These are phyloP conservation scores for Cyclophora punctaria DNA, from an alignment of 2,888 invertebrate genomes.

Conservation along the genomic window DNA sequence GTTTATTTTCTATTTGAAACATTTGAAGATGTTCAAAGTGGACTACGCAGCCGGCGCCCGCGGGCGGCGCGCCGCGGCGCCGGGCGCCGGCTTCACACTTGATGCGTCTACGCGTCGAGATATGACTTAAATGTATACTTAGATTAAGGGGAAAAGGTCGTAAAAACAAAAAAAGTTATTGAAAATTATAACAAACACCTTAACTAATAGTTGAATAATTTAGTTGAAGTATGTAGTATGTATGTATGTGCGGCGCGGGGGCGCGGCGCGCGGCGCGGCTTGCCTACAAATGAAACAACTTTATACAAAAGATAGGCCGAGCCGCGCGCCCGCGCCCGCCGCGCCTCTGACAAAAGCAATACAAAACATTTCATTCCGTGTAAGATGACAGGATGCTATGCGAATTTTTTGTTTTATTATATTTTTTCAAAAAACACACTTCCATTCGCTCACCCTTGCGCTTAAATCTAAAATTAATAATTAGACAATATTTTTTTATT, in stretches of 20 bases:
- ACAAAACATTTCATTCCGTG: conserved; percentile 74
- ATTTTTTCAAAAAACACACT: conserved; percentile 65
- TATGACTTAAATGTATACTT: conserved; percentile 74
- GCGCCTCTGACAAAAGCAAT: conserved; percentile 58
- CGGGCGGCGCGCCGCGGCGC: too few species aligned
- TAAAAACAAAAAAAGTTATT: conserved; percentile 73
- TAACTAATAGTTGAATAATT: conserved; percentile 73
- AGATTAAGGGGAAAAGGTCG: conserved; percentile 70
- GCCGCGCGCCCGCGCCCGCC: conserved; percentile 21
- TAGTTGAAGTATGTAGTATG: conserved; percentile 49
- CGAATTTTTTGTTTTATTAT: conserved; percentile 53
- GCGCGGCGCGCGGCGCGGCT: conserved; percentile 31
- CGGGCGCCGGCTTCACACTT: conserved; percentile 33
- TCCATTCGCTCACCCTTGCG: conserved; percentile 72
- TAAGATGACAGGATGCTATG: conserved; percentile 71
- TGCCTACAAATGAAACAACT: conserved; percentile 55
- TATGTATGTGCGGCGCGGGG: conserved; percentile 25
- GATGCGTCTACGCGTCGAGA: conserved; percentile 72
- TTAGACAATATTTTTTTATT: conserved; percentile 74
- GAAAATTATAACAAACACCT: conserved; percentile 75
- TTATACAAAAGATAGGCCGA: conserved; percentile 50
- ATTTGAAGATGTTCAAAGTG: conserved; percentile 71
- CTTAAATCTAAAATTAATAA: conserved; percentile 75
- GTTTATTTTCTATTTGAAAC: conserved; percentile 70
- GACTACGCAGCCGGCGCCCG: conserved; percentile 37